Evolutionary conservation across 2,888 invertebrate genomes (phyloP), one percentile per base, ranked within the genome.

Genomic region (Drosophila nr. perissopoda): DNA sequence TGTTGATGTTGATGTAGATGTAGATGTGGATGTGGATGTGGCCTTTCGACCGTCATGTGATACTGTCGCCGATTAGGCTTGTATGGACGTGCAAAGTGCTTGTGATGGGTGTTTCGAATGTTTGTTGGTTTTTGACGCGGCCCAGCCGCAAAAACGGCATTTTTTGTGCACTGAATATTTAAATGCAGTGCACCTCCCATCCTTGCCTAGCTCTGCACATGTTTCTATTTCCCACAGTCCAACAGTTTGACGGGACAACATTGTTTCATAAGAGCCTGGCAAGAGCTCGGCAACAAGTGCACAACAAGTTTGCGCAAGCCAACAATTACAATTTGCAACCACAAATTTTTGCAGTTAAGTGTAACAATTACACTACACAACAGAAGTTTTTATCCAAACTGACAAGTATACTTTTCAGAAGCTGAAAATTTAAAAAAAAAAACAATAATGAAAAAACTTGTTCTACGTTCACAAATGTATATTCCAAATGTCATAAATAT

Each of bases 51-150:
- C 66, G 82, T 76, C 76, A 81, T 84, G 80, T 74, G 89, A 86
- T 86, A 88, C 85, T 86, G 87, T 88, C 88, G 78, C 87, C 87
- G 85, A 86, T 86, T 88, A 86, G 86, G 89, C 82, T 68, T 80
- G 83, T 86, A 83, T 83, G 74, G 81, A 88, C 76, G 87, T 81
- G 83, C 83, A 85, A 85, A 85, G 86, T 83, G 85, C 74, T 81
- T 86, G 85, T 74, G 84, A 78, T 76, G 87, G 77, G 78, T 86
- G 86, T 76, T 82, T 72, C 67, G 76, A 64, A 70, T 88, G 88
- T 88, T 86, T 83, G 82, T 80, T 86, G 88, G 68, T 80, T 88
- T 86, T 86, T 86, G 88, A 83, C 82, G 76, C 83, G 58, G 38
- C 33, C 27, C 34, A 11, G 33, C 52, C 65, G 66, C 58, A 77